Evolutionary conservation across 64 coral and sea anemone species (phyloP).

Genomic region (Trachythela sp.): DNA sequence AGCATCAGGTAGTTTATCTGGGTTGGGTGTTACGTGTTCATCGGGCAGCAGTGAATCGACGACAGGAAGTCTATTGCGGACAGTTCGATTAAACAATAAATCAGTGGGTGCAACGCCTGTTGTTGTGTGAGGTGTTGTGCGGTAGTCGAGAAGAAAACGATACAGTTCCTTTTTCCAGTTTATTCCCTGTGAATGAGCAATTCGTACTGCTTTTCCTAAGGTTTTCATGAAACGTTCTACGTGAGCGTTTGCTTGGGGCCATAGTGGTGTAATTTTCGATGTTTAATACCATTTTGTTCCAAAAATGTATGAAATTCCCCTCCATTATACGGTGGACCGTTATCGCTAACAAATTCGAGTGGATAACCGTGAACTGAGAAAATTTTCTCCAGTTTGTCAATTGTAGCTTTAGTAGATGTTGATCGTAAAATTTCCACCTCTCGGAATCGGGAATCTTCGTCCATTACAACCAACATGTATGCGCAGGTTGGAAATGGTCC

Average conservation of each 20-base stretch:
- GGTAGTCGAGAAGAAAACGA: not conserved
- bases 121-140: not conserved
- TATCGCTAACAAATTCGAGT: constrained; percentile 12
- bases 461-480: not conserved
- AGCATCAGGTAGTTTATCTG: not conserved
- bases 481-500: not conserved
- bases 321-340: not conserved
- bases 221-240: not conserved
- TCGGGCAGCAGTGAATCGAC: not conserved
- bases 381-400: not conserved
- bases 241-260: not conserved
- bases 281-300: not conserved
- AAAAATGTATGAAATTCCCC: not conserved
- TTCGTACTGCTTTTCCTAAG: not conserved
- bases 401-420: not conserved
- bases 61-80: not conserved
- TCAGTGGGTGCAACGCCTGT: not conserved
- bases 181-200: constrained; percentile 16
- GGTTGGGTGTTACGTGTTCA: not conserved
- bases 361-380: not conserved
- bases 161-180: constrained; percentile 2
- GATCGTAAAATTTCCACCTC: constrained; percentile 11
- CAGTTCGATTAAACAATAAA: not conserved
- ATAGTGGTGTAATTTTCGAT: not conserved
- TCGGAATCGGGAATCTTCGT: not conserved